Evolutionary conservation across 2,113 vertebrate genomes (phyloP).

Genomic region (Oophaga pumilio): DNA sequence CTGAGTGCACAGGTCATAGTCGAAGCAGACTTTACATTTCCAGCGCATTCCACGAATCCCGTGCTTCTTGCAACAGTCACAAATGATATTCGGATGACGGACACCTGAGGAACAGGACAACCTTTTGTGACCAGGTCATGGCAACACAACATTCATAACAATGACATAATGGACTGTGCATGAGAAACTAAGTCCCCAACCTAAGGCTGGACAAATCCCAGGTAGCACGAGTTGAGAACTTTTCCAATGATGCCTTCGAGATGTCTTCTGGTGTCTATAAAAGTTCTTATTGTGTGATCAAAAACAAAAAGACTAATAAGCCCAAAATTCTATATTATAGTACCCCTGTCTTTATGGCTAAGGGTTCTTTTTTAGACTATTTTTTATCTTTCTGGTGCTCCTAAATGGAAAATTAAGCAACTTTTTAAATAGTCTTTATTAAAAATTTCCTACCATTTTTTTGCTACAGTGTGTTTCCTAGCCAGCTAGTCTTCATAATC

Average conservation of each 20-base stretch:
- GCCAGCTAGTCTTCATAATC: too few relatives aligned
- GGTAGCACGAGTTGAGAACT: neutral
- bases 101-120: constrained; percentile 75
- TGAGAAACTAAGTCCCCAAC: neutral
- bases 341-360: too few relatives aligned
- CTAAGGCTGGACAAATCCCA: neutral
- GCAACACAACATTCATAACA: neutral
- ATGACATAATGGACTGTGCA: neutral
- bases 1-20: constrained; percentile 96
- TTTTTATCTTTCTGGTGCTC: too few relatives aligned
- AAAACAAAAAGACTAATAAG: too few relatives aligned
- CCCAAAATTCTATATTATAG: too few relatives aligned
- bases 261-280: neutral
- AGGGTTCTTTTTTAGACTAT: too few relatives aligned
- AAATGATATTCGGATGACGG: constrained; percentile 97
- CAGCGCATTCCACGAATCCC: constrained; percentile 97
- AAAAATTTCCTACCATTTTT: too few relatives aligned
- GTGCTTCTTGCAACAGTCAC: constrained; percentile 97
- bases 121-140: neutral
- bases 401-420: too few relatives aligned
- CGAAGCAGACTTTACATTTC: constrained; percentile 96
- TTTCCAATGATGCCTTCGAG: neutral
- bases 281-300: neutral
- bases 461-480: too few relatives aligned
- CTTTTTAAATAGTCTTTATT: too few relatives aligned